Percentiles rank a stretch among this genome's conserved stretches.
phyloP scores from a whole-genome alignment of 1,140 invertebrate genomes.

The Zaprionus lachaisei region DNA sequence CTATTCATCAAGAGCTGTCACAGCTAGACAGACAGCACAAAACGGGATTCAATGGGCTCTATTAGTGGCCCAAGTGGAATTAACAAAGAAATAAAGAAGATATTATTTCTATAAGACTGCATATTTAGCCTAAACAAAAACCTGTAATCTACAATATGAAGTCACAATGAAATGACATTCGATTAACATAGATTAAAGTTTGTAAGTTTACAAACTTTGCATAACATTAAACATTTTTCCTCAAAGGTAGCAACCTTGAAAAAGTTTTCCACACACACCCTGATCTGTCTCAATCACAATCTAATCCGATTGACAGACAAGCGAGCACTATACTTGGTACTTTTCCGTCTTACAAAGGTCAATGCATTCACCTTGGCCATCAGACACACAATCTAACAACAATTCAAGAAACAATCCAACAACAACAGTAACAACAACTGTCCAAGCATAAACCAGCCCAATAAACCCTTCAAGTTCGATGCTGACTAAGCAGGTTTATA shows the following conservation, averaged over 20 bases:
- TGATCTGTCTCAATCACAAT: constrained; percentile 1
- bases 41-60: no score
- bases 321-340: background rate
- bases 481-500: constrained; percentile 66
- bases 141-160: no score
- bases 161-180: background rate
- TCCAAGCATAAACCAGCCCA: constrained; percentile 22
- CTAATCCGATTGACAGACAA: background rate
- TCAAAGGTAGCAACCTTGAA: background rate
- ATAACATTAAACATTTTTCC: background rate
- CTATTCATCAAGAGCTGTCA: no score
- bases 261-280: background rate
- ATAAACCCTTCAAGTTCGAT: constrained; percentile 52
- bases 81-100: no score
- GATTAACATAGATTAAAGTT: background rate
- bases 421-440: background rate
- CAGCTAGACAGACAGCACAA: no score
- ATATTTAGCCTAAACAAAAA: no score
- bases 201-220: background rate
- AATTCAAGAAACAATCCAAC: background rate
- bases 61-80: no score
- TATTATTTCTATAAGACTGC: no score
- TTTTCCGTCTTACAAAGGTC: constrained; percentile 67
- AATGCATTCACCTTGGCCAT: constrained; percentile 63
- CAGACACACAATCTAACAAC: constrained; percentile 42